Percentiles rank a stretch among this genome's conserved stretches.
Evolutionary conservation across 2,797 vertebrate species (phyloP).

Genomic region (Mus minutoides): DNA sequence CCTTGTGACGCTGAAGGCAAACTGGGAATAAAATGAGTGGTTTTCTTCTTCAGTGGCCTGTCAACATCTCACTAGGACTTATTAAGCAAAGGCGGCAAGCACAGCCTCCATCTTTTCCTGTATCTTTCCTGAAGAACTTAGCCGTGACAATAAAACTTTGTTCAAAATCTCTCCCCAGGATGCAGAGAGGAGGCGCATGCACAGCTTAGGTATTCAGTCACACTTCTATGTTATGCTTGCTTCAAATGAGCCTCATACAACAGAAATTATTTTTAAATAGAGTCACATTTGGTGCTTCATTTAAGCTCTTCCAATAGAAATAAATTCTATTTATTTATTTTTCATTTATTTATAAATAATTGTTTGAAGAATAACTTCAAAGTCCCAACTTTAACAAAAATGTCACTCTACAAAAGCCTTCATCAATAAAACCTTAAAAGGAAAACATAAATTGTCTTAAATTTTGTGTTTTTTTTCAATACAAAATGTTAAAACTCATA

Average conservation of each 20-base stretch:
- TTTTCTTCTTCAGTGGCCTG: background rate
- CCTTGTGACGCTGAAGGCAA: constrained; percentile 20
- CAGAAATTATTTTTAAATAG: background rate
- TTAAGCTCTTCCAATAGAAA: constrained; percentile 42
- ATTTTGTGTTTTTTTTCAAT: background rate
- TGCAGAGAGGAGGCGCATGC: background rate
- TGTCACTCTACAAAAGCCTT: constrained; percentile 1
- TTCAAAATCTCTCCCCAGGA: background rate
- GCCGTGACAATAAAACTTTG: background rate
- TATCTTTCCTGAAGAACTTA: constrained; percentile 7
- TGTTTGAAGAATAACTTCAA: constrained; percentile 30
- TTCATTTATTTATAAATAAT: background rate
- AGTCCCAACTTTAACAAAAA: constrained; percentile 3
- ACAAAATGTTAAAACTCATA: background rate
- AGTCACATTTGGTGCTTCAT: constrained; percentile 9
- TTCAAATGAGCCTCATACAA: background rate
- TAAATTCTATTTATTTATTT: background rate
- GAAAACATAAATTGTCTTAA: constrained; percentile 13
- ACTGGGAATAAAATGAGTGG: constrained; percentile 34
- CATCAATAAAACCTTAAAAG: constrained; percentile 46
- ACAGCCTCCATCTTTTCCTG: background rate
- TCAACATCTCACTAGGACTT: background rate
- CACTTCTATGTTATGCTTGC: background rate
- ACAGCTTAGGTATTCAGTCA: background rate
- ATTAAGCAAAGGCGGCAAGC: background rate